Evolutionary conservation across 2,113 vertebrate species (phyloP), one percentile per base, ranked within the genome.

Genomic region (Oxygymnocypris stewartii): DNA sequence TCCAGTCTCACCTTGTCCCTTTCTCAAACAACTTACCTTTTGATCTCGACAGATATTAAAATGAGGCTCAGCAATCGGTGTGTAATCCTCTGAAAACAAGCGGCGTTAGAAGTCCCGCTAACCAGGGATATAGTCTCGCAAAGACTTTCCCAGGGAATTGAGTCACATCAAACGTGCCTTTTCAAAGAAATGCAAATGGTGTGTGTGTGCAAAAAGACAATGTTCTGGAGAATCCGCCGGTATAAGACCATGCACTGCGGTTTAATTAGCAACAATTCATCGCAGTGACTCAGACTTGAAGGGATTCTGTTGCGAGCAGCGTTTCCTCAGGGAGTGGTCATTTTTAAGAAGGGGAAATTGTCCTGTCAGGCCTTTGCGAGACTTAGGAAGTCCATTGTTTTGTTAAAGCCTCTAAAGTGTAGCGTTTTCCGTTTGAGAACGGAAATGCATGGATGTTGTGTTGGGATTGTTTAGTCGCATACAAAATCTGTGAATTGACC

Each of bases 21-120:
- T 69, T 69, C 67, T 63, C 83, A 49, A 84, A 81, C 59, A 28
- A 25, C 28, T 63, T 7, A 35, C 16, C 65, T 85, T 31, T 79
- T 84, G 85, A 88, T 88, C 85, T 82, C 28, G 8, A 10, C 59
- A 54, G 51, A 78, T 59, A 25, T 85, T 81, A 57, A 80, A 79
- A 74, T 51, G 69, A 18, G 59, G 31, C 61, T 54, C 51, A 9
- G 40, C 23, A 67, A 49, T 20, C n/a, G 20, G 25, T 51, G 42
- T 69, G 79, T 67, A 20, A 82, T 86, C 85, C 59, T 57, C 25
- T 14, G 6, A 42, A 84, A 63, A 35, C 63, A 13, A 14, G 11
- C 16, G 57, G 42, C 35, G 51, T 37, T 79, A 23, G 51, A 79
- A 42, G 79, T 79, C 51, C 54, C 2, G 11, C n/a, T 59, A 59